These are phyloP conservation scores for Campylomormyrus numenius DNA, from an alignment of 2,113 vertebrate species.

Conservation along the genomic window DNA sequence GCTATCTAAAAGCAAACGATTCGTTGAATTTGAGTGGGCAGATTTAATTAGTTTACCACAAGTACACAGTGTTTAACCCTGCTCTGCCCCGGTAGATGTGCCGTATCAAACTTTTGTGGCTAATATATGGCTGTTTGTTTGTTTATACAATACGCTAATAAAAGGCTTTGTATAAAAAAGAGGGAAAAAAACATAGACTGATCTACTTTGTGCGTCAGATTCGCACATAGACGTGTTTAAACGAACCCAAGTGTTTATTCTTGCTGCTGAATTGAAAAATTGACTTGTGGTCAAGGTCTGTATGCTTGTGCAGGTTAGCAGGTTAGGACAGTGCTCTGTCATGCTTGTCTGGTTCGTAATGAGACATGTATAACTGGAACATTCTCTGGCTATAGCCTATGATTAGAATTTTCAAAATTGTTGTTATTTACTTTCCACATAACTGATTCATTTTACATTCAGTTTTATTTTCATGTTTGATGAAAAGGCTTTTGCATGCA, in stretches of 20 bases:
- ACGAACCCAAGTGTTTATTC: not conserved
- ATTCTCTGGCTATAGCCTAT: not conserved
- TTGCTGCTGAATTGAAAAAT: not conserved
- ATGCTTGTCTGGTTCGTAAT: not conserved
- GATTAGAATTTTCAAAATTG: not conserved
- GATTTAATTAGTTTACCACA: not conserved
- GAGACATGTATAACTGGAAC: not conserved
- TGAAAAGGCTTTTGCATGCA: not conserved
- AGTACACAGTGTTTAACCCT: not conserved
- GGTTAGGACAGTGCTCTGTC: not conserved
- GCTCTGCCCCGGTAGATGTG: not conserved
- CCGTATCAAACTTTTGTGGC: not conserved
- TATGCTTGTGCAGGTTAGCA: not conserved
- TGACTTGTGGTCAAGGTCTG: not conserved
- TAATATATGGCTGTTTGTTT: not conserved
- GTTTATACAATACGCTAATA: not conserved
- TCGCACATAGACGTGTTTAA: not conserved
- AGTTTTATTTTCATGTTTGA: not conserved
- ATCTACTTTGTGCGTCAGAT: not conserved
- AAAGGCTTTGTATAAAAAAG: not conserved
- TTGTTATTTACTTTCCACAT: not conserved
- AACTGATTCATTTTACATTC: not conserved
- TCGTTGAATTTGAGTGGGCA: not conserved
- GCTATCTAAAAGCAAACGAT: not conserved
- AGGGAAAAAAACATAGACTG: not conserved